Percentiles rank a stretch among this genome's conserved stretches.
Evolutionary conservation across 2,888 invertebrate genomes (phyloP).

Genomic region (Tetranychus truncatus): DNA sequence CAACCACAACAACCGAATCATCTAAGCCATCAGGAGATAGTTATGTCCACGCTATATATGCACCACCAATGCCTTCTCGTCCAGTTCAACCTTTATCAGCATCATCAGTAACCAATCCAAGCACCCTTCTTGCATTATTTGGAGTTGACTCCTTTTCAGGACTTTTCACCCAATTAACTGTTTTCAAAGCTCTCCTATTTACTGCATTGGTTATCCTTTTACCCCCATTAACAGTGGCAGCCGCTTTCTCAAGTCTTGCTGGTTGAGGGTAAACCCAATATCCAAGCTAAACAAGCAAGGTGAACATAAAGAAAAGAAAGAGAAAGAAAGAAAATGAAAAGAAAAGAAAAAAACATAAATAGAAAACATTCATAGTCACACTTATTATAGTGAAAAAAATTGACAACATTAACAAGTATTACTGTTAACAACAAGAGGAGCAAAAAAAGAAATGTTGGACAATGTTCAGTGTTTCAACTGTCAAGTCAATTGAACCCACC

Average conservation of each 20-base stretch:
- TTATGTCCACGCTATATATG: conserved; percentile 5
- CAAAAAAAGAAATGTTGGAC: no score
- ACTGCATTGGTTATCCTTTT: conserved; percentile 15
- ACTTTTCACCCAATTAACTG: conserved; percentile 11
- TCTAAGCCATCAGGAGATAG: neutral
- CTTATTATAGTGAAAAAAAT: neutral
- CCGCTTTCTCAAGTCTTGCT: conserved; percentile 8
- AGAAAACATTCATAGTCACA: neutral
- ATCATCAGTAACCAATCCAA: conserved; percentile 6
- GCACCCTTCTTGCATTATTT: conserved; percentile 5
- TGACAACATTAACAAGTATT: neutral
- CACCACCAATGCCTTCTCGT: conserved; percentile 5
- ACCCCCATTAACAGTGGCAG: conserved; percentile 17
- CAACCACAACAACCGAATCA: conserved; percentile 6
- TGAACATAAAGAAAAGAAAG: neutral
- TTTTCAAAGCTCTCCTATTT: conserved; percentile 13
- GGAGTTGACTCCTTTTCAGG: conserved; percentile 3
- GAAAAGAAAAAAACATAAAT: neutral
- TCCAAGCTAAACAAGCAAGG: neutral
- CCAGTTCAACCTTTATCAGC: neutral
- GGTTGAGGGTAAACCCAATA: conserved; percentile 4
- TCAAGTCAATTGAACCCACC: neutral
- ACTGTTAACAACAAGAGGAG: no score
- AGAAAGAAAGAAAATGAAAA: neutral
- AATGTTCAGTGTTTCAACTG: neutral